A percentile compares a stretch with the other conserved stretches of the same genome.
These are phyloP conservation scores for Copsychus sechellarum DNA, from an alignment of 2,113 vertebrate species.

Conservation along the genomic window DNA sequence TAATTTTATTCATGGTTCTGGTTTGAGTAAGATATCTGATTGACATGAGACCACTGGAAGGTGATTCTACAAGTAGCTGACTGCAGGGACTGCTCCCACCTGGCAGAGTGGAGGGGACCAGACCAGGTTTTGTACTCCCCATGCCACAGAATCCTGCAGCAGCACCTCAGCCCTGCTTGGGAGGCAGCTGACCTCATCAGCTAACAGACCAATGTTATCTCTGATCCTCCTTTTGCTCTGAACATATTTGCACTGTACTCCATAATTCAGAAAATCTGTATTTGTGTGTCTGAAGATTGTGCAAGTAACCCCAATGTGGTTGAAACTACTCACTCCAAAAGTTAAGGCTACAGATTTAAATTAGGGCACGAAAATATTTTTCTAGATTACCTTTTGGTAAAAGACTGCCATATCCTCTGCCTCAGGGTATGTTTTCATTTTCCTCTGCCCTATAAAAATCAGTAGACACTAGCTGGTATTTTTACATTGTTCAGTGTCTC, in stretches of 20 bases:
- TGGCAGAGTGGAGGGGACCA: background rate
- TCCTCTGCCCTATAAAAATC: background rate
- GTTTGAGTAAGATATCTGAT: background rate
- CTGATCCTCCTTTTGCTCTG: background rate
- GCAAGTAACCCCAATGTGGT: background rate
- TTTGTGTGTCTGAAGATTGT: background rate
- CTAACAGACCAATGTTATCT: too few species aligned
- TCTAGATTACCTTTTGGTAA: background rate
- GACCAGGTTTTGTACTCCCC: background rate
- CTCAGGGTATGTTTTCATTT: background rate
- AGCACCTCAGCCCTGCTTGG: background rate
- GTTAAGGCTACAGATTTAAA: background rate
- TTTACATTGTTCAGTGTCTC: background rate
- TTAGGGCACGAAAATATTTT: background rate
- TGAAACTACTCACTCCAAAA: background rate
- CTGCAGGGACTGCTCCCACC: background rate
- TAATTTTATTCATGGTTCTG: background rate
- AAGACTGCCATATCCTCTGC: background rate
- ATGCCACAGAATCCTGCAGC: background rate
- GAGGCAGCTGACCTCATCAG: background rate
- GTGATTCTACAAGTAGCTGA: background rate
- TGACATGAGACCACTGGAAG: background rate
- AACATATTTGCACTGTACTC: background rate
- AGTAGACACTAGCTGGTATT: background rate
- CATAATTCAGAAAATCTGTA: background rate